A percentile compares a stretch with the other conserved stretches of the same genome.
These are phyloP conservation scores for Ammospiza maritima DNA, from an alignment of 2,797 vertebrate species.

Conservation along the genomic window DNA sequence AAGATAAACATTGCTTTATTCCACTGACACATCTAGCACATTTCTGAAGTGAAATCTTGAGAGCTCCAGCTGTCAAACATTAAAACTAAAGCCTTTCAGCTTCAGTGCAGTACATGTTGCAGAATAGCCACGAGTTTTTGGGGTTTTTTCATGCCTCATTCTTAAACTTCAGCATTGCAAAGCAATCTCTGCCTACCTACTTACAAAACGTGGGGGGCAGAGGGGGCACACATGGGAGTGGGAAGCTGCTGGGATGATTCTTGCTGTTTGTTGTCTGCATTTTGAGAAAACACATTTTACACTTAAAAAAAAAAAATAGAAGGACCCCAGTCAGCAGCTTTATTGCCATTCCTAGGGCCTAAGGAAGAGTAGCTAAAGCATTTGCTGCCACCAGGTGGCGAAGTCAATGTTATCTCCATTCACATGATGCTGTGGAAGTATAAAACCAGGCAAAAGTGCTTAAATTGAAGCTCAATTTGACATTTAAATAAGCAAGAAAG, in stretches of 20 bases:
- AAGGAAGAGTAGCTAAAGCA: not conserved
- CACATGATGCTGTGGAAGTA: not conserved
- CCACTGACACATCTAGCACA: not conserved
- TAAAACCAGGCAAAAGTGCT: not conserved
- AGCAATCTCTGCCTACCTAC: not conserved
- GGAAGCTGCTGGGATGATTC: not conserved
- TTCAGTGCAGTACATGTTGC: not conserved
- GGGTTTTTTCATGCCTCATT: not conserved
- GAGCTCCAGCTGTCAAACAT: not conserved
- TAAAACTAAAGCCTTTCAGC: not conserved
- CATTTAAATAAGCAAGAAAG: not conserved
- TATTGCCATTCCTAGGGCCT: not conserved
- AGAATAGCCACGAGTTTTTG: not conserved
- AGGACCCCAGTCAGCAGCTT: not conserved
- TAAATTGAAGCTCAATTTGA: not conserved
- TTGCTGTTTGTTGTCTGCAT: not conserved
- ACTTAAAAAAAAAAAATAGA: not conserved
- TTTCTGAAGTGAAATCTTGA: not conserved
- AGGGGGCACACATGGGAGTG: not conserved
- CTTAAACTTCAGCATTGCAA: not conserved
- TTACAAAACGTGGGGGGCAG: not conserved
- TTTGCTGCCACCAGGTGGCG: conserved; percentile 79
- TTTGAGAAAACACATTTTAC: not conserved
- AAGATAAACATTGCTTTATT: not conserved
- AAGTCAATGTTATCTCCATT: not conserved